Conservation (phyloP, 1,140 invertebrate species). For the Solen grandis region DNA sequence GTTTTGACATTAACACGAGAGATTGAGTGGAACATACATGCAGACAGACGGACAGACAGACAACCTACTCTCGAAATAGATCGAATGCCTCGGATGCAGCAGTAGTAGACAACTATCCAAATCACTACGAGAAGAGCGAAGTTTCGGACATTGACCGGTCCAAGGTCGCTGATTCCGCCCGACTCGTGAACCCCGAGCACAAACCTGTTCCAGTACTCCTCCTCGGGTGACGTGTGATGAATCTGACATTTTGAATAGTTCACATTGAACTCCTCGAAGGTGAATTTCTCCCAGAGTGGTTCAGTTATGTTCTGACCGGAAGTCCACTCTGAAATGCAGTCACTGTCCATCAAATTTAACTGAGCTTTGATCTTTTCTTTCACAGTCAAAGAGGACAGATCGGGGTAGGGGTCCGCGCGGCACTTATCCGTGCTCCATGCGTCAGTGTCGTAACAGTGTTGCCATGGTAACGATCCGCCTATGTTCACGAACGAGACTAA, state of each 20-base stretch:
- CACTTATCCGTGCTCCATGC: constrained; percentile 64
- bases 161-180: constrained; percentile 3
- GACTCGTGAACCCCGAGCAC: constrained; percentile 10
- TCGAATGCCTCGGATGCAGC: constrained; percentile 13
- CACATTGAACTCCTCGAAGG: background rate
- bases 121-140: background rate
- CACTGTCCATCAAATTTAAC: background rate
- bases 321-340: background rate
- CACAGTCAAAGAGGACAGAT: constrained; percentile 23
- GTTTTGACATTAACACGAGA: no score
- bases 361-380: background rate
- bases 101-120: constrained; percentile 31
- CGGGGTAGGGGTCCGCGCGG: constrained; percentile 43
- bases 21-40: no score
- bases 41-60: no score
- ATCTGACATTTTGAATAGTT: background rate
- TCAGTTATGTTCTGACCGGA: background rate
- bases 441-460: constrained; percentile 64
- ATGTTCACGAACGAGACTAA: constrained; percentile 73
- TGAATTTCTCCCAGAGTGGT: no score
- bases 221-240: background rate
- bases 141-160: constrained; percentile 16
- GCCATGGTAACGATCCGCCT: constrained; percentile 72
- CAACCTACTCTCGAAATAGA: background rate
- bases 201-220: constrained; percentile 44